Evolutionary conservation across 2,113 vertebrate species (phyloP).

Genomic region (Corythornis cristatus): DNA sequence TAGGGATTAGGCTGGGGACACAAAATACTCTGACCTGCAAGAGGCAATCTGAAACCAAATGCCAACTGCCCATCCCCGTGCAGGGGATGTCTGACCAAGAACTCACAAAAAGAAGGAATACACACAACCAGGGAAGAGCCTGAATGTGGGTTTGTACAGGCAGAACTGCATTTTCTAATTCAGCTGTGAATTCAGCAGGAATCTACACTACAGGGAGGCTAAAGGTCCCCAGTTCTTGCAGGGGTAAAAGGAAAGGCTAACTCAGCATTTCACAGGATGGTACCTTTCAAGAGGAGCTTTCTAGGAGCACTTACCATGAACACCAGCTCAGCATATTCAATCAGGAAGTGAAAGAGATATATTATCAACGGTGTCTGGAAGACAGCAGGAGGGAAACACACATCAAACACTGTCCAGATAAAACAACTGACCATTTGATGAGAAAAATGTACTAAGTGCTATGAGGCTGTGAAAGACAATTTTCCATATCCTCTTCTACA

Average conservation of each 20-base stretch:
- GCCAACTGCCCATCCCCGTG: background rate
- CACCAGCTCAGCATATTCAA: conserved; percentile 94
- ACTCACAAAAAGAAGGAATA: background rate
- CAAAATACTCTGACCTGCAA: background rate
- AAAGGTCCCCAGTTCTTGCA: background rate
- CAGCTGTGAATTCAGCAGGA: background rate
- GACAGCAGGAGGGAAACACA: conserved; percentile 39
- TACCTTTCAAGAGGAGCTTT: background rate
- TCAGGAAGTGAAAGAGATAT: conserved; percentile 96
- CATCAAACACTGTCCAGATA: background rate
- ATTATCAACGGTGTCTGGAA: conserved; percentile 92
- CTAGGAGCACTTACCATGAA: conserved; percentile 88
- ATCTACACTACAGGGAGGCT: background rate
- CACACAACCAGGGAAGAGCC: background rate
- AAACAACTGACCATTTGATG: background rate
- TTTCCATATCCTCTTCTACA: background rate
- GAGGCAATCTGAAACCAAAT: background rate
- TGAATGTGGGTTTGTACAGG: background rate
- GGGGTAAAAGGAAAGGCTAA: background rate
- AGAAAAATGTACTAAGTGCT: background rate
- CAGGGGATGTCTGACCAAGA: background rate
- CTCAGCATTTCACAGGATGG: background rate
- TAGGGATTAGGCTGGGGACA: background rate
- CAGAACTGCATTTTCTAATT: background rate
- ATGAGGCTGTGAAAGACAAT: background rate